Base-by-base conservation (phyloP, 2,797 vertebrate genomes). In the Tiaroga cobitis region DNA sequence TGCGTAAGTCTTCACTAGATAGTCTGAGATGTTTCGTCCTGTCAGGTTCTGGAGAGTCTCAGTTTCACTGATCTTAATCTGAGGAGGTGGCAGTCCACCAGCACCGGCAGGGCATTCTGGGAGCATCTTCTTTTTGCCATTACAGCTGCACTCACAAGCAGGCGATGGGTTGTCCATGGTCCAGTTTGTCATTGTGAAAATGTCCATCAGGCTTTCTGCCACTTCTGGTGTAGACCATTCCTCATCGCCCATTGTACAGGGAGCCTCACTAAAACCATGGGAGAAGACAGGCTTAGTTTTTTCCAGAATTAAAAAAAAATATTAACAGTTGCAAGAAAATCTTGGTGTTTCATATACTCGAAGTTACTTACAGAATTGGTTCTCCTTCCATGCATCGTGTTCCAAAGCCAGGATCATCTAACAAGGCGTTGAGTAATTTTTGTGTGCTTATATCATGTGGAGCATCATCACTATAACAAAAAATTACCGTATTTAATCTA, bases 81-180 rank as follows among this genome's bases (percentile, higher is more conserved):
- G 96, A 41, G 96, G 96, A 21, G 98, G 98, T 68, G 98, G 97
- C 77, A 98, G 94, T 0, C 98, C 98, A 0, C 98, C 98, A 1
- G 98, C 98, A 4, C 97, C 96, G 13, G 95, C 89, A 0, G 98
- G 98, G 85, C 98, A 99, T 89, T 97, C 95, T 0, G 98, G 98
- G 21, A 99, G 92, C 97, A 99, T 99, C 92, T 96, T 97, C 94
- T 99, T 99, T 39, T 96, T 96, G 84, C 95, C 96, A 18, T 94
- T 94, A 21, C 93, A 97, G 93, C 97, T 99, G 88, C 98, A 99
- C 81, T 97, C 93, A 0, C 98, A 99, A 16, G 95, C 80, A 0
- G 98, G 98, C 0, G 98, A 99, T 0, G 98, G 98, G 90, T 97
- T 96, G 91, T 97, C 93, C 97, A 99, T 98, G 15, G 96, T 97